phyloP scores from a whole-genome alignment of 2,113 vertebrate species.

The Clupea harengus region DNA sequence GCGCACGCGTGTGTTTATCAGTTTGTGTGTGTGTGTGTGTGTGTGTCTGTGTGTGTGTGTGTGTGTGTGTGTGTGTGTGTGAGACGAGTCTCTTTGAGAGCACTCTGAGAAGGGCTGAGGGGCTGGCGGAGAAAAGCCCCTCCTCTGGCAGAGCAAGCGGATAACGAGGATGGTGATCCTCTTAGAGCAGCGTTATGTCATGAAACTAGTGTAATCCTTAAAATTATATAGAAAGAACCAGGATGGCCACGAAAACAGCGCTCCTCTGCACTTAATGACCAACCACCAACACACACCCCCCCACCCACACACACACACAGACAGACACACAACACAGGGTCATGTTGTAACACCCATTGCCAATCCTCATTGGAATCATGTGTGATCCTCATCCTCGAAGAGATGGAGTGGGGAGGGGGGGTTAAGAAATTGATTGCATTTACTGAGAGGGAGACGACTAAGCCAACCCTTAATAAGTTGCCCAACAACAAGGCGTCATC shows the following conservation, averaged over 20 bases:
- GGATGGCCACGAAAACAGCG: constrained; percentile 20
- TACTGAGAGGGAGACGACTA: not conserved
- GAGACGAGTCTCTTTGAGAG: not conserved
- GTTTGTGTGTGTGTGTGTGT: not conserved
- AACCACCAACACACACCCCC: not conserved
- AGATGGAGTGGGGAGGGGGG: constrained; percentile 8
- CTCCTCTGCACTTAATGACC: constrained; percentile 11
- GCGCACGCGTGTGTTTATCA: not conserved
- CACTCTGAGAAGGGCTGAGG: constrained; percentile 29
- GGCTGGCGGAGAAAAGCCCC: constrained; percentile 36
- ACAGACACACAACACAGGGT: not conserved
- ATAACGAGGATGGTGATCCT: constrained; percentile 65
- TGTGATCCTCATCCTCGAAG: not conserved
- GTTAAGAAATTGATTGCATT: constrained; percentile 25
- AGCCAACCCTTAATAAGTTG: constrained; percentile 11
- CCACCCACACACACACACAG: not conserved
- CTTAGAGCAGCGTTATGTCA: constrained; percentile 65
- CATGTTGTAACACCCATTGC: constrained; percentile 9
- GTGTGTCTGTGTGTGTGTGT: not conserved
- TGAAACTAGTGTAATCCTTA: constrained; percentile 62
- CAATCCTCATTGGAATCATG: constrained; percentile 16
- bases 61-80: not conserved
- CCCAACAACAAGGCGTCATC: constrained; percentile 24
- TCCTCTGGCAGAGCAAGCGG: constrained; percentile 50
- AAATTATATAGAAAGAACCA: constrained; percentile 58